These are phyloP conservation scores for Ganaspis sp. DNA, from an alignment of 1,140 invertebrate genomes.

Conservation along the genomic window DNA sequence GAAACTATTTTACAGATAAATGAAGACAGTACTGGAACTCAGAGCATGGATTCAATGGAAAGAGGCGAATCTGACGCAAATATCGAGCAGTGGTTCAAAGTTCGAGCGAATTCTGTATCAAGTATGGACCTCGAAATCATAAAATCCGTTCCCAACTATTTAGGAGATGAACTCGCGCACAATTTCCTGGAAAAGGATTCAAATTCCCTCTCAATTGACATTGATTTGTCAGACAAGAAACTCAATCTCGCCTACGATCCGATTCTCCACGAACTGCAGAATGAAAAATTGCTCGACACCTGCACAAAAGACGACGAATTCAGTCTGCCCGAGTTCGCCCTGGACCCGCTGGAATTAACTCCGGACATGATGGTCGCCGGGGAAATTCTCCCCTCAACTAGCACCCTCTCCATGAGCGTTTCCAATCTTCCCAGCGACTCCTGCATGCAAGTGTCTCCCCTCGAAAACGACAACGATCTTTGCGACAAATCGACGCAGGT, in stretches of 20 bases:
- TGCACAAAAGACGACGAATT: slow-evolving; percentile 64
- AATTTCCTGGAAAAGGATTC: slow-evolving; percentile 60
- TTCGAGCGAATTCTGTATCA: slow-evolving; percentile 60
- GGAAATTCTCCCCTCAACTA: slow-evolving; percentile 64
- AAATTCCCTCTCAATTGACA: slow-evolving; percentile 60
- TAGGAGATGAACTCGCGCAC: slow-evolving; percentile 57
- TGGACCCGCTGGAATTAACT: slow-evolving; percentile 63
- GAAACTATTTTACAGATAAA: slow-evolving; percentile 33
- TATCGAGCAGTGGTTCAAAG: slow-evolving; percentile 70
- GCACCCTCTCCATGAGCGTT: not conserved
- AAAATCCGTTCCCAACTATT: slow-evolving; percentile 60
- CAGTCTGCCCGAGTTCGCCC: slow-evolving; percentile 67
- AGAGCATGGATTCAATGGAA: not conserved
- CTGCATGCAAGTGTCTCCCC: not conserved
- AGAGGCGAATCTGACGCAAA: slow-evolving; percentile 33
- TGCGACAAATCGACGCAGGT: slow-evolving; percentile 36
- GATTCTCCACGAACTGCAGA: slow-evolving; percentile 63
- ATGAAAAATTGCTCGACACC: slow-evolving; percentile 62
- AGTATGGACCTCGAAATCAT: slow-evolving; percentile 62
- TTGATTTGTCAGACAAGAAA: slow-evolving; percentile 64
- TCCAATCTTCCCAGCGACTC: not conserved
- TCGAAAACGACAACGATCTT: slow-evolving; percentile 4
- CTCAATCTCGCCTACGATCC: slow-evolving; percentile 65
- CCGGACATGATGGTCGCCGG: slow-evolving; percentile 67
- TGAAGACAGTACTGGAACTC: not conserved